Percentiles rank a stretch among this genome's conserved stretches.
Evolutionary conservation across 2,888 invertebrate genomes (phyloP).

Genomic region (Craniophora ligustri): DNA sequence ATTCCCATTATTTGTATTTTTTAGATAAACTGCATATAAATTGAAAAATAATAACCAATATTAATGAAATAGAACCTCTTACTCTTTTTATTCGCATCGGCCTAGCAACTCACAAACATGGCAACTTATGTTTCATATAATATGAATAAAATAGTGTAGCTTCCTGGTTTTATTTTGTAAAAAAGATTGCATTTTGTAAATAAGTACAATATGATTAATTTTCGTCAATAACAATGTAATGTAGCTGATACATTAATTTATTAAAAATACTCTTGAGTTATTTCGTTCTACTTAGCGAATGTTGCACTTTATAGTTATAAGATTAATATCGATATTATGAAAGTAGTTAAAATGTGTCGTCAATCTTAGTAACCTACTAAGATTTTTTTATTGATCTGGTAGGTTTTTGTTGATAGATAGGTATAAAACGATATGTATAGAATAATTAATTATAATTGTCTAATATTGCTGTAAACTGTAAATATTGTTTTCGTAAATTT

Average conservation of each 20-base stretch:
- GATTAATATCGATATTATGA: constrained; percentile 80
- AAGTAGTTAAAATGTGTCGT: constrained; percentile 84
- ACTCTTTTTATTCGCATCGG: constrained; percentile 40
- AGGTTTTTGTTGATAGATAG: constrained; percentile 87
- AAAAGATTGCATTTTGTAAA: constrained; percentile 86
- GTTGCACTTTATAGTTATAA: constrained; percentile 86
- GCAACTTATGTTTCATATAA: constrained; percentile 44
- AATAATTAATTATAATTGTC: constrained; percentile 72
- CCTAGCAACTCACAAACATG: constrained; percentile 38
- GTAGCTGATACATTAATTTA: constrained; percentile 84
- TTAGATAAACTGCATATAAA: constrained; percentile 36
- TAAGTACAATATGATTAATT: constrained; percentile 79
- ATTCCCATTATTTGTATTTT: constrained; percentile 43
- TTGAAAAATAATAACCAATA: constrained; percentile 23
- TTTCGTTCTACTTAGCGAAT: constrained; percentile 84
- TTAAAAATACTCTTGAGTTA: constrained; percentile 84
- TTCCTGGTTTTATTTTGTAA: constrained; percentile 69
- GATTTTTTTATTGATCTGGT: constrained; percentile 78
- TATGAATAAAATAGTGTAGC: constrained; percentile 57
- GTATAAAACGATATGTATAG: constrained; percentile 85
- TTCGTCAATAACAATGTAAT: constrained; percentile 71
- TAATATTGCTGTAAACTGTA: constrained; percentile 82
- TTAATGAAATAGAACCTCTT: constrained; percentile 38
- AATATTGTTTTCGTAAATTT: constrained; percentile 85
- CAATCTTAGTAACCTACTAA: constrained; percentile 83